A percentile compares a stretch with the other conserved stretches of the same genome.
Conservation (phyloP, 1,140 invertebrate species). For the Oryzaephilus surinamensis region DNA sequence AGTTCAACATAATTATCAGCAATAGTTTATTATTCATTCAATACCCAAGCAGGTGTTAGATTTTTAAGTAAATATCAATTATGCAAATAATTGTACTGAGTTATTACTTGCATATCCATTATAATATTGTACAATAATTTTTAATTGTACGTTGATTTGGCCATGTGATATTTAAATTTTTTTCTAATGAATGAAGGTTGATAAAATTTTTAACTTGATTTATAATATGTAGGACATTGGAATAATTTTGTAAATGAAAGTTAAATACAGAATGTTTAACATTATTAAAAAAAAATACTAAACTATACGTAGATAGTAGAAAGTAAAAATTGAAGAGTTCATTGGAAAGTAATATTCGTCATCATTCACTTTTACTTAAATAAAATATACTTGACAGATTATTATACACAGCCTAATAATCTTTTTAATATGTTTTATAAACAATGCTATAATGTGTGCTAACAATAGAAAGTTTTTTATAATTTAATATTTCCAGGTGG, state of each 20-base stretch:
- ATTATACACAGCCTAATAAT: conserved; percentile 1
- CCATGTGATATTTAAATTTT: not conserved
- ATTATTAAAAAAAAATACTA: not conserved
- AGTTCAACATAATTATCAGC: not conserved
- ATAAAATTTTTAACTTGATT: not conserved
- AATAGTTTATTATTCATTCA: not conserved
- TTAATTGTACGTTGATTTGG: not conserved
- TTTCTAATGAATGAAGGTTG: not conserved
- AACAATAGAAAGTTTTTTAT: not conserved
- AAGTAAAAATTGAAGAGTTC: not conserved
- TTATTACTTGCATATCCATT: no score
- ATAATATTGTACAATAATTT: no score
- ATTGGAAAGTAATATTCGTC: conserved; percentile 2
- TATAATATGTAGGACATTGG: not conserved
- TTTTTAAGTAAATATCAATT: no score
- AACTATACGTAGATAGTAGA: not conserved
- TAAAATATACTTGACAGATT: not conserved
- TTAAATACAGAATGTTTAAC: not conserved
- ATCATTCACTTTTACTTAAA: conserved; percentile 2
- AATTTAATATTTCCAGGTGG: not conserved
- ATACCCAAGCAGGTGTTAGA: not conserved
- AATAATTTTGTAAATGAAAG: conserved; percentile 1
- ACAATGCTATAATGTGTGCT: no score
- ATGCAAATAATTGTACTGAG: no score
- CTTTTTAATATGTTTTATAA: not conserved